Evolutionary conservation across 2,888 invertebrate species (phyloP).

Genomic region (Drosophila subquinaria): DNA sequence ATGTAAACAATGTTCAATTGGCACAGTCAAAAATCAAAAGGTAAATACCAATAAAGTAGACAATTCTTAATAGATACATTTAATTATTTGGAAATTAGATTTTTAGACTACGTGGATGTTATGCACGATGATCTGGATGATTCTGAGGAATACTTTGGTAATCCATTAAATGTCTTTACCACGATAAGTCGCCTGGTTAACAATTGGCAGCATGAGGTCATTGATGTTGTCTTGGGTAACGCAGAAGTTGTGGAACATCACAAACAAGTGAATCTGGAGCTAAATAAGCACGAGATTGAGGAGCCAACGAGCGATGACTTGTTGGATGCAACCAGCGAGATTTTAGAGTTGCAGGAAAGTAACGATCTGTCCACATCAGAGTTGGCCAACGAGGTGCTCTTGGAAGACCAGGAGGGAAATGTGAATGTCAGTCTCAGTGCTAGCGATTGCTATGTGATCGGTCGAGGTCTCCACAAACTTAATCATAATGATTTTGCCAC

Average conservation of each 20-base stretch:
- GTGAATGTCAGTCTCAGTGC: conserved; percentile 52
- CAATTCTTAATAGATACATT: no score
- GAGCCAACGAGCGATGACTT: conserved; percentile 91
- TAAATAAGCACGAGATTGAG: background rate
- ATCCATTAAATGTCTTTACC: conserved; percentile 67
- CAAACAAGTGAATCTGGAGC: background rate
- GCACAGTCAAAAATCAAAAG: conserved; percentile 30
- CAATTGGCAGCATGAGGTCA: conserved; percentile 65
- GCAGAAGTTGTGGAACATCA: conserved; percentile 12
- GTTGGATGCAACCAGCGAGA: conserved; percentile 94
- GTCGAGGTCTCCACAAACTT: conserved; percentile 44
- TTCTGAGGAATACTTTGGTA: conserved; percentile 46
- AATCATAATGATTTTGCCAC: conserved; percentile 44
- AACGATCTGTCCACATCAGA: conserved; percentile 93
- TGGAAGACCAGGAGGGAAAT: conserved; percentile 88
- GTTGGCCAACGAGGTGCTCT: conserved; percentile 92
- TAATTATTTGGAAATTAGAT: conserved; percentile 28
- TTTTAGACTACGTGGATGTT: conserved; percentile 35
- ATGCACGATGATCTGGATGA: conserved; percentile 26
- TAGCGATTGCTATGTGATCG: conserved; percentile 71
- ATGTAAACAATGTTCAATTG: conserved; percentile 34
- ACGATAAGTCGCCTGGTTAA: conserved; percentile 63
- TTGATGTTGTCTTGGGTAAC: conserved; percentile 36
- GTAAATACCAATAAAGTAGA: conserved; percentile 17
- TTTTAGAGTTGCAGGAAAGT: conserved; percentile 95